Evolutionary conservation across 2,113 vertebrate genomes (phyloP), one percentile per base, ranked within the genome.

Genomic region (Opisthocomus hoazin): DNA sequence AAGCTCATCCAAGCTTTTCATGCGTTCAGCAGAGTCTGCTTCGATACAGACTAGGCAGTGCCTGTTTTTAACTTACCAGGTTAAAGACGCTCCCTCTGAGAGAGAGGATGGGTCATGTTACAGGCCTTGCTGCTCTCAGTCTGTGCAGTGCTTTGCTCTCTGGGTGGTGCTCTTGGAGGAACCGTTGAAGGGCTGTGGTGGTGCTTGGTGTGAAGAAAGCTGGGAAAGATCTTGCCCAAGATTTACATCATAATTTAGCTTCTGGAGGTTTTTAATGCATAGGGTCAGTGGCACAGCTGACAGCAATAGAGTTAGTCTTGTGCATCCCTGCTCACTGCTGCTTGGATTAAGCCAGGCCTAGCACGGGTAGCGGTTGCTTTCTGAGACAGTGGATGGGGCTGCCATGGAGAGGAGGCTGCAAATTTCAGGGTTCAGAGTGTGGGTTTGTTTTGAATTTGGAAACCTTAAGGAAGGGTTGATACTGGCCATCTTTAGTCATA

Each of bases 1-100:
- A 84, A 95, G 63, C 41, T 90, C 77, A 70, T 84, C 84, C 84
- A 68, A 39, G 65, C 20, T 93, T 84, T 89, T 69, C 56, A 34
- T 17, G 23, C 26, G 26, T 77, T 84, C 45, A 43, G 4, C 22
- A 9, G 23, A 17, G 32, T 11, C 60, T 61, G 21, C 41, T 89
- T 87, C 4, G 5, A 71, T 71, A 63, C 12, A 60, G 37, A n/a
- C 29, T 54, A 54, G 32, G 18, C n/a, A n/a, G 26, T n/a, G 24
- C 54, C 29, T 46, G 5, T 12, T 93, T 84, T 82, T 66, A 71
- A 58, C 20, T 63, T 54, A 1, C 46, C 32, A 22, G n/a, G 20
- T 26, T 65, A 36, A 74, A 53, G 50, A 43, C 19, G 7, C 8
- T 54, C 18, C 23, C 46, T 60, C 36, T 41, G 50, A 54, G 24